A percentile compares a stretch with the other conserved stretches of the same genome.
Evolutionary conservation across 2,888 invertebrate species (phyloP).

Genomic region (Drosophila borealis): DNA sequence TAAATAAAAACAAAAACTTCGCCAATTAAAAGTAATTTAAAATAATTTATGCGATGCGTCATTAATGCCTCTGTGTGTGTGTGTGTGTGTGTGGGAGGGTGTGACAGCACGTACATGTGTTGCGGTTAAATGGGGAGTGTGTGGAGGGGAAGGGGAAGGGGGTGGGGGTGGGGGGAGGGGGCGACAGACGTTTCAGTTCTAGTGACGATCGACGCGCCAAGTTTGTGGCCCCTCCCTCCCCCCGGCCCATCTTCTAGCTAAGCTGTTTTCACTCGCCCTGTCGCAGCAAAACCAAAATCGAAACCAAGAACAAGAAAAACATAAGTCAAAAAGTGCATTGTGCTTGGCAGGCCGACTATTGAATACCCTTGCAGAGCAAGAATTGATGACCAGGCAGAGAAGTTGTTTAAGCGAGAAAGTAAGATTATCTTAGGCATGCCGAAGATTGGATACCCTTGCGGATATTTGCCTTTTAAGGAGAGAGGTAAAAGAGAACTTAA

Average conservation of each 20-base stretch:
- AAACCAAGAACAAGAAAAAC: conserved; percentile 8
- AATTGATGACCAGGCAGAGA: no score
- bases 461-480: no score
- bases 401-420: no score
- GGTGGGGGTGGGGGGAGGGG: not conserved
- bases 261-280: conserved; percentile 41
- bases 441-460: no score
- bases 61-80: conserved; percentile 37
- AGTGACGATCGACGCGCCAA: conserved; percentile 52
- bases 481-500: no score
- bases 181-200: conserved; percentile 2
- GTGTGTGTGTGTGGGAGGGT: conserved; percentile 39
- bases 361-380: conserved; percentile 17
- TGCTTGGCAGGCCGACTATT: not conserved
- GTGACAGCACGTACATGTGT: conserved; percentile 31
- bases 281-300: conserved; percentile 18
- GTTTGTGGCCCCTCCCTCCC: conserved; percentile 15
- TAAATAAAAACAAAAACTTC: conserved; percentile 46
- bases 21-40: conserved; percentile 80
- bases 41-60: conserved; percentile 77
- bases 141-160: not conserved
- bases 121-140: conserved; percentile 33
- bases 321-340: not conserved
- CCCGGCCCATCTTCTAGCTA: conserved; percentile 6
- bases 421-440: no score